These are phyloP conservation scores for Andrena cerasifolii DNA, from an alignment of 1,140 invertebrate species.

Conservation along the genomic window DNA sequence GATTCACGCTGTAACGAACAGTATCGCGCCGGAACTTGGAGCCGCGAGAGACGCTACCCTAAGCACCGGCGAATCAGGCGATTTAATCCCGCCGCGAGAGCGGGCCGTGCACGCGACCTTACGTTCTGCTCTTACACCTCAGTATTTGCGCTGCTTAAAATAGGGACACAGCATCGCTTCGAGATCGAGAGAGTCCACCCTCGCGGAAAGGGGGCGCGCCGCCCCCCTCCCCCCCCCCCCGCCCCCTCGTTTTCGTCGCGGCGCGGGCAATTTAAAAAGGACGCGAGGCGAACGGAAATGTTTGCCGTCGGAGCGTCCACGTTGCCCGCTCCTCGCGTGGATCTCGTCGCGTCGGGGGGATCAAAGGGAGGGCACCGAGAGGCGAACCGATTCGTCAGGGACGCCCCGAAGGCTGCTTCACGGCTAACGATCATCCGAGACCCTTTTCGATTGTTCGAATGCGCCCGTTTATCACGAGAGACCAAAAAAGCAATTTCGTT, in stretches of 20 bases:
- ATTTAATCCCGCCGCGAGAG: neutral
- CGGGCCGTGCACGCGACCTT: neutral
- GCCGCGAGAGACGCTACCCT: too few species aligned
- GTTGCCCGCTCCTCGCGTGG: neutral
- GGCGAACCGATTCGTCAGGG: neutral
- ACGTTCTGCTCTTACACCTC: too few species aligned
- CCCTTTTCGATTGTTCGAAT: slow-evolving; percentile 4
- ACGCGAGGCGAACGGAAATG: too few species aligned
- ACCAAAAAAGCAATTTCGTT: slow-evolving; percentile 50
- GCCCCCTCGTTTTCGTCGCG: too few species aligned
- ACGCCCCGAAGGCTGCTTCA: slow-evolving; percentile 7
- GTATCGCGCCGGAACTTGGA: neutral
- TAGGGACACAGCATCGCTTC: too few species aligned
- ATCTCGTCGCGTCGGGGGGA: neutral
- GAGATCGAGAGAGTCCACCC: too few species aligned
- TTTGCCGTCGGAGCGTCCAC: neutral
- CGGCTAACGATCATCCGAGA: slow-evolving; percentile 9
- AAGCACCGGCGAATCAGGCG: too few species aligned
- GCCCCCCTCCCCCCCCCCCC: too few species aligned
- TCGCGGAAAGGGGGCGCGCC: neutral
- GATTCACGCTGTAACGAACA: neutral
- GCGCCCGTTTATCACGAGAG: neutral
- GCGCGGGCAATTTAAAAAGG: too few species aligned
- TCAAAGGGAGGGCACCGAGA: neutral
- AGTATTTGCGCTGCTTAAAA: too few species aligned